Evolutionary conservation across 2,113 vertebrate genomes (phyloP).

Genomic region (Gobio gobio): DNA sequence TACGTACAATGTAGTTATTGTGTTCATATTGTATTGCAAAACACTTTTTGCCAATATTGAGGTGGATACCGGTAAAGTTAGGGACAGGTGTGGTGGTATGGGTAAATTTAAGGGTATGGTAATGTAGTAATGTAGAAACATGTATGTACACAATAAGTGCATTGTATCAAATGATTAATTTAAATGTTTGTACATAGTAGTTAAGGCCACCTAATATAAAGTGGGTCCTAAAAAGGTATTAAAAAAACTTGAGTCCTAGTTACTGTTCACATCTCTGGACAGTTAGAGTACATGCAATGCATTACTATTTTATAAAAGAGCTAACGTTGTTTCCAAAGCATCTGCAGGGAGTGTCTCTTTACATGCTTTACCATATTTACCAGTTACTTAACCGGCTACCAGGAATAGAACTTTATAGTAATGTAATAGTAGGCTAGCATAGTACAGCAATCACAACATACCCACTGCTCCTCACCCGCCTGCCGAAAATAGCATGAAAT

Average conservation of each 20-base stretch:
- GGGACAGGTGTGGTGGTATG: no score
- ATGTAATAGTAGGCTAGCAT: slow-evolving; percentile 28
- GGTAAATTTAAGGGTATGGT: no score
- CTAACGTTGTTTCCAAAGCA: slow-evolving; percentile 34
- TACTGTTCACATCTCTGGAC: neutral
- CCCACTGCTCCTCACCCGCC: neutral
- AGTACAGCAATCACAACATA: slow-evolving; percentile 36
- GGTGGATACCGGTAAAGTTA: no score
- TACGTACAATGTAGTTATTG: no score
- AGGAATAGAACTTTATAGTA: slow-evolving; percentile 32
- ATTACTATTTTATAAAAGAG: slow-evolving; percentile 18
- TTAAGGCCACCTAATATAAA: no score
- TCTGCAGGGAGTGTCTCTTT: slow-evolving; percentile 45
- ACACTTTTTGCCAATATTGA: no score
- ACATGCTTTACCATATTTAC: slow-evolving; percentile 57
- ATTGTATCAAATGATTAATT: no score
- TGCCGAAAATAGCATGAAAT: slow-evolving; percentile 3
- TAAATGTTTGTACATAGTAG: no score
- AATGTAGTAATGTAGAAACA: no score
- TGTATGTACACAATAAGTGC: no score
- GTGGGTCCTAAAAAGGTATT: neutral
- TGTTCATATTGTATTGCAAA: no score
- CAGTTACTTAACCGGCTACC: slow-evolving; percentile 32
- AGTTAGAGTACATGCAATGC: neutral
- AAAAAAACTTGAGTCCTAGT: neutral